Evolutionary conservation across 2,113 vertebrate genomes (phyloP).

Genomic region (Paramisgurnus dabryanus): DNA sequence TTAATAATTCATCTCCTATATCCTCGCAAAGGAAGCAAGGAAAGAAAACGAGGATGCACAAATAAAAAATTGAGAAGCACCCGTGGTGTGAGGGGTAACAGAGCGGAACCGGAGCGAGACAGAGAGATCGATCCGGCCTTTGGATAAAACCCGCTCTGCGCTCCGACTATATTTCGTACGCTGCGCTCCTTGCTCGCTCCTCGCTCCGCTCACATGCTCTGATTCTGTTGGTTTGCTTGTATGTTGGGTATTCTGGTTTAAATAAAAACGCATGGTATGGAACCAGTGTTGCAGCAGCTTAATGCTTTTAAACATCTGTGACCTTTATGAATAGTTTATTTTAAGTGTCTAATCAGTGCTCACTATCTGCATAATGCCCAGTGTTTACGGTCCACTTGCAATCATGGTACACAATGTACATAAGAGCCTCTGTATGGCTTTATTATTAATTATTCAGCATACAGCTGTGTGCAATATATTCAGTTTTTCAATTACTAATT

Average conservation of each 20-base stretch:
- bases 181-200: too few species aligned
- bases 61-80: too few species aligned
- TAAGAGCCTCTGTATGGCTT: neutral
- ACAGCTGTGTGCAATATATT: neutral
- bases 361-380: neutral
- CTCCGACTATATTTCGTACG: too few species aligned
- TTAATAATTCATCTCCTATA: too few species aligned
- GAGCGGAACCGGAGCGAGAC: too few species aligned
- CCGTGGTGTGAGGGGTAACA: too few species aligned
- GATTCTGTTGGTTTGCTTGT: neutral
- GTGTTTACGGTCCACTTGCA: neutral
- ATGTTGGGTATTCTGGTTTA: neutral
- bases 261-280: neutral
- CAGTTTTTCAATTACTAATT: neutral
- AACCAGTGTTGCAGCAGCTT: neutral
- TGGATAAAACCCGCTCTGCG: too few species aligned
- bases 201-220: too few species aligned
- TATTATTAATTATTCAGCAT: neutral
- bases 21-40: too few species aligned
- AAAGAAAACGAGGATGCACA: too few species aligned
- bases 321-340: neutral
- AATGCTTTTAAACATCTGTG: neutral
- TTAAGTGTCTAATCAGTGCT: neutral
- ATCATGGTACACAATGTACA: neutral
- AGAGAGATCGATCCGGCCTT: too few species aligned